These are phyloP conservation scores for Loripinus fragilis DNA, from an alignment of 2,888 invertebrate genomes.

Conservation along the genomic window DNA sequence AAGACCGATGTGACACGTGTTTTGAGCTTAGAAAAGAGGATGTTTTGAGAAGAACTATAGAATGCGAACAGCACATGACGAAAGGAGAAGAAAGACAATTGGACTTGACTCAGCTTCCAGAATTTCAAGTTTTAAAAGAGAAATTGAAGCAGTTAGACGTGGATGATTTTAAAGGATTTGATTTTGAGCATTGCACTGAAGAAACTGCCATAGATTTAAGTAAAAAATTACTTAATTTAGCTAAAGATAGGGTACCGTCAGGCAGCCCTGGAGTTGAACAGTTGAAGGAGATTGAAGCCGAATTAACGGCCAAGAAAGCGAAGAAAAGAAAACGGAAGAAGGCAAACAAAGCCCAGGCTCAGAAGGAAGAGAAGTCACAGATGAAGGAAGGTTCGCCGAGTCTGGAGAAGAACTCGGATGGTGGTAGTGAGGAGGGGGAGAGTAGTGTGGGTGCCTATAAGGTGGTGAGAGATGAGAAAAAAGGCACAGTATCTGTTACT, in stretches of 20 bases:
- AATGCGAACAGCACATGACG: not conserved
- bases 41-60: not conserved
- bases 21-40: not conserved
- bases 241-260: not conserved
- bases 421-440: not conserved
- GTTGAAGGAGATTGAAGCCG: not conserved
- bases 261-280: not conserved
- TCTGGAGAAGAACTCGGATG: not conserved
- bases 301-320: not conserved
- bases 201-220: not conserved
- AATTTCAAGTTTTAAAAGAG: not conserved
- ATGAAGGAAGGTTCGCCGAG: not conserved
- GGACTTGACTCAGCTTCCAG: not conserved
- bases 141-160: not conserved
- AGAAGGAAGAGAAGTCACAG: too few species aligned
- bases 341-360: not conserved
- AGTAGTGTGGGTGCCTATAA: not conserved
- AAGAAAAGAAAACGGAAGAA: not conserved
- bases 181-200: not conserved
- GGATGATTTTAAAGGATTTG: not conserved
- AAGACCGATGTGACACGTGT: conserved; percentile 61
- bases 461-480: not conserved
- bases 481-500: not conserved
- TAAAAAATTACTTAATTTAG: not conserved
- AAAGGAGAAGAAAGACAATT: not conserved